These are phyloP conservation scores for Papilio demoleus DNA, from an alignment of 2,888 invertebrate genomes.

Conservation along the genomic window DNA sequence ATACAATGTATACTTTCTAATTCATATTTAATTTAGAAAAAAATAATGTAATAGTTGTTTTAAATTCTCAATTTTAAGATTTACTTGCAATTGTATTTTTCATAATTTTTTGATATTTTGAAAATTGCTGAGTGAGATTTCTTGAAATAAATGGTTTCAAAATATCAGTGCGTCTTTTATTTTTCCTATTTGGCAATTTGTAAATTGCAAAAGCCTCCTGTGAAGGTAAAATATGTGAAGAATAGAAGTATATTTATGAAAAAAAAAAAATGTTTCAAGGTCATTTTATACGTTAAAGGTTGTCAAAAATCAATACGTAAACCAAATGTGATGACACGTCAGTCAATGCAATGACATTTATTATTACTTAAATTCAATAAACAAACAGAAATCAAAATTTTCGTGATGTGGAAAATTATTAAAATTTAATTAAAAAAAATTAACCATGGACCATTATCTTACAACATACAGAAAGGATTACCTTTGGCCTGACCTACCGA, in stretches of 20 bases:
- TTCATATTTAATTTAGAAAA: neutral
- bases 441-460: constrained; percentile 83
- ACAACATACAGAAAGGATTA: constrained; percentile 86
- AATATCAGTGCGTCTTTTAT: neutral
- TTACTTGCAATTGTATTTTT: too few relatives aligned
- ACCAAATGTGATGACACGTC: neutral
- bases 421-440: constrained; percentile 32
- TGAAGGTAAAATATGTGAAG: neutral
- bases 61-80: too few relatives aligned
- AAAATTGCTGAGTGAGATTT: neutral
- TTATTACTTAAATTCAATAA: constrained; percentile 14
- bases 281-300: neutral
- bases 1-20: neutral
- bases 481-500: constrained; percentile 82
- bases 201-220: neutral
- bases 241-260: neutral
- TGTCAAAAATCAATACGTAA: constrained; percentile 3
- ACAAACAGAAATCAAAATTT: constrained; percentile 45
- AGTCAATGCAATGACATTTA: constrained; percentile 12
- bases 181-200: too few relatives aligned
- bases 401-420: constrained; percentile 45
- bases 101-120: neutral
- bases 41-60: too few relatives aligned
- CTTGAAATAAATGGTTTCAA: constrained; percentile 6
- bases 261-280: neutral